Evolutionary conservation across 2,797 vertebrate genomes (phyloP), one percentile per base, ranked within the genome.

Genomic region (Enteromius fasciolatus): DNA sequence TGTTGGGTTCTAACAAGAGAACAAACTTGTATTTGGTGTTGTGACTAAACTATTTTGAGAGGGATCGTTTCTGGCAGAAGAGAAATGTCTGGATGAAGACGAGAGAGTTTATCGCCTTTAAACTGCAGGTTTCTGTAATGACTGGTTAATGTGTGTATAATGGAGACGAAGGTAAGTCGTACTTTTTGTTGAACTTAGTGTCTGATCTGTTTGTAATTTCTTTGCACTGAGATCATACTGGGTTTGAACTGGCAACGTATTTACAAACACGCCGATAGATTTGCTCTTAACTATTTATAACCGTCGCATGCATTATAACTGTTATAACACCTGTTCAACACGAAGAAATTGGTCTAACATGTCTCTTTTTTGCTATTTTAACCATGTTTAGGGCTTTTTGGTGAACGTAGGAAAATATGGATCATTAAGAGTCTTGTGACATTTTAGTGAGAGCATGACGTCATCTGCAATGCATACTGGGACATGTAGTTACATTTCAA

Each of bases 381-480:
- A 66, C 3, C 9, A 7, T 14, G 12, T 70, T 73, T 28, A 3
- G 41, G 3, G 46, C 77, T 84, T 90, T 84, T 70, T 25, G 23
- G 83, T 68, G 85, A 85, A 88, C 83, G 88, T 90, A 69, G 92
- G 92, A 93, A 92, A 94, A 93, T 90, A 86, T 92, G 88, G 88
- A 88, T 93, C 91, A 92, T 90, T 89, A 91, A 90, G 90, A 89
- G 93, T 95, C 95, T 95, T 95, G 94, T 95, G 95, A 95, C 95
- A 95, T 95, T 95, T 95, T 93, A 94, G 91, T 91, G 92, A 89
- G 94, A 90, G 92, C 90, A 89, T 87, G 70, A 36, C 86, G 79
- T 5, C 57, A 78, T 18, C 1, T 44, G 25, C 44, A 68, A 8
- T 68, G 94, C 67, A 92, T 91, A 44, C 83, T 94, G 94, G 95